phyloP scores from a whole-genome alignment of 2,888 invertebrate genomes.

The Thera britannica region DNA sequence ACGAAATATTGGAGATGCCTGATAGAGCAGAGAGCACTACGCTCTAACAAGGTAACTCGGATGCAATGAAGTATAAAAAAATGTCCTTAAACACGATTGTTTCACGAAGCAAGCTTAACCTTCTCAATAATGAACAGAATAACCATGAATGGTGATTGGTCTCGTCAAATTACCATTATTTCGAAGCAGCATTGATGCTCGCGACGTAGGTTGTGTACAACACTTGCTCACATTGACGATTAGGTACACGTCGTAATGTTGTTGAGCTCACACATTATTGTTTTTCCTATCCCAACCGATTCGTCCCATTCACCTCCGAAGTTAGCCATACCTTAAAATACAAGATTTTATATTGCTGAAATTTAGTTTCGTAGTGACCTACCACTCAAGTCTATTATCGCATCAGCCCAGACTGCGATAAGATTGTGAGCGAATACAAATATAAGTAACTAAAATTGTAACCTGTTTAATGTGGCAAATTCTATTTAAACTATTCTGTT shows the following conservation, averaged over 20 bases:
- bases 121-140: background rate
- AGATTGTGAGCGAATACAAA: constrained; percentile 14
- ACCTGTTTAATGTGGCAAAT: background rate
- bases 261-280: constrained; percentile 8
- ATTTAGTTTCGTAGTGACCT: background rate
- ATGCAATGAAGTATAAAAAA: too few relatives aligned
- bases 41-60: too few relatives aligned
- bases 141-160: background rate
- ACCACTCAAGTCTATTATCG: constrained; percentile 9
- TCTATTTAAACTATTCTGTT: background rate
- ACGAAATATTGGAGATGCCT: background rate
- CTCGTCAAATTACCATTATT: background rate
- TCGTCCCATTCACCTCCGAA: constrained; percentile 8
- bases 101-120: background rate
- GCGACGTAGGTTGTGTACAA: constrained; percentile 4
- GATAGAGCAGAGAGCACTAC: background rate
- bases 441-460: background rate
- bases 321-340: background rate
- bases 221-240: constrained; percentile 7
- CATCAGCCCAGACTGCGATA: constrained; percentile 11
- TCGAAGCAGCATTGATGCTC: constrained; percentile 4
- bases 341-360: background rate
- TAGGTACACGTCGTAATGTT: constrained; percentile 4
- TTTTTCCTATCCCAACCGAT: constrained; percentile 2
- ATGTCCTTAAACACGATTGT: background rate